These are phyloP conservation scores for Meteorus colon DNA, from an alignment of 2,888 invertebrate species.

Conservation along the genomic window DNA sequence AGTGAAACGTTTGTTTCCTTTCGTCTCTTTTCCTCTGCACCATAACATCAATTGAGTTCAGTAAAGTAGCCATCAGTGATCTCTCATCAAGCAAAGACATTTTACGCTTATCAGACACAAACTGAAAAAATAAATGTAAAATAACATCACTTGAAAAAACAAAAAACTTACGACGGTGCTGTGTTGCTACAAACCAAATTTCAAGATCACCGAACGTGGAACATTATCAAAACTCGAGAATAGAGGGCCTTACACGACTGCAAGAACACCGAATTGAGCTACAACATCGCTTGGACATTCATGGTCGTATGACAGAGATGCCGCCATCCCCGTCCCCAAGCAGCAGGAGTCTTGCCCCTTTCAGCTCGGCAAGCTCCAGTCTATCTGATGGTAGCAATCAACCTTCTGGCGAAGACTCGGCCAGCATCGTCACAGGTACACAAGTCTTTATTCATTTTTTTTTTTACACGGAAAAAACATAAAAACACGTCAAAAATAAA, in stretches of 20 bases:
- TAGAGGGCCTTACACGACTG: constrained; percentile 71
- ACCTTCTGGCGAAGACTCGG: constrained; percentile 76
- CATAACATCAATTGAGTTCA: neutral
- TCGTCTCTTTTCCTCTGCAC: neutral
- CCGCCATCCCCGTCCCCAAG: constrained; percentile 90
- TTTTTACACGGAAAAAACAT: constrained; percentile 46
- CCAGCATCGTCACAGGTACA: constrained; percentile 92
- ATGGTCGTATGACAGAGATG: constrained; percentile 74
- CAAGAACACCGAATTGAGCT: constrained; percentile 72
- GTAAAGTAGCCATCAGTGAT: neutral
- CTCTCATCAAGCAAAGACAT: constrained; percentile 64
- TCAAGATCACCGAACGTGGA: constrained; percentile 70
- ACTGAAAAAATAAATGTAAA: constrained; percentile 29
- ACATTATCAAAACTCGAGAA: constrained; percentile 72
- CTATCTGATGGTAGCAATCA: constrained; percentile 81
- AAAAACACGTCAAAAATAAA: constrained; percentile 31
- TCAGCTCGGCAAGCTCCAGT: constrained; percentile 93
- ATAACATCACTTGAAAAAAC: constrained; percentile 31
- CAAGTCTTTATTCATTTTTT: constrained; percentile 53
- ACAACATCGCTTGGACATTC: constrained; percentile 71
- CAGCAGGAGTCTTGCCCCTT: constrained; percentile 85
- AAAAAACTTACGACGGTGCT: constrained; percentile 22
- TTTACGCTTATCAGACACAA: constrained; percentile 66
- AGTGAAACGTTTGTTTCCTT: neutral
- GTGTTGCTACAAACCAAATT: constrained; percentile 42